Evolutionary conservation across 2,888 invertebrate genomes (phyloP), one percentile per base, ranked within the genome.

Genomic region (Matsumyia berberina): DNA sequence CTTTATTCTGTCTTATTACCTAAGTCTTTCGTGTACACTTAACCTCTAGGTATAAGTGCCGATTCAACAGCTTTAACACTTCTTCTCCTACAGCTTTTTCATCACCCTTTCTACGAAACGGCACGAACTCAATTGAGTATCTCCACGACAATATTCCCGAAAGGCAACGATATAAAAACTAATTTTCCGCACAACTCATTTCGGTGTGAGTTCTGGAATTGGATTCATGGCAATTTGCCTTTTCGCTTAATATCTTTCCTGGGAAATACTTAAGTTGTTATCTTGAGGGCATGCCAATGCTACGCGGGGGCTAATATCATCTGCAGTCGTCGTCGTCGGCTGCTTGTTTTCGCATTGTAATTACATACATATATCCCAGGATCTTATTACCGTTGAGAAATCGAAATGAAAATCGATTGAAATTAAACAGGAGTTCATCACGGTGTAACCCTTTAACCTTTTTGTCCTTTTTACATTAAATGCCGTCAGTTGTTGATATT

Each of bases 161-260:
- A 78, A 46, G 78, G 69, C 62, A 70, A 37, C 44, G 39, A 53
- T 62, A 70, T 62, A 78, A 62, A 78, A 69, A 62, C 78, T 70
- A 62, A 78, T 78, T 78, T 78, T 78, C 78, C 62, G 78, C 55
- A 62, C 78, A 78, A 70, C 78, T 78, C 78, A 69, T 60, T 69
- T 62, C 55, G 44, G 53, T 58, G 53, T 60, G 51, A 69, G 55
- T 37, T 62, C 44, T 12, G 62, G 62, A 78, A 78, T 78, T 78
- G 78, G 69, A 78, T 78, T 78, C 78, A 70, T 55, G 69, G 78
- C 62, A 78, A 78, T 78, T 78, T 78, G 53, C 69, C 37, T 70
- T 46, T 46, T 70, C 55, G 33, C 44, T 78, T 70, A 78, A 78
- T 78, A 78, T 62, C 53, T 69, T 78, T 62, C 78, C 15, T 69